These are phyloP conservation scores for Peromyscus nudipes DNA, from an alignment of 2,797 vertebrate genomes.

Conservation along the genomic window DNA sequence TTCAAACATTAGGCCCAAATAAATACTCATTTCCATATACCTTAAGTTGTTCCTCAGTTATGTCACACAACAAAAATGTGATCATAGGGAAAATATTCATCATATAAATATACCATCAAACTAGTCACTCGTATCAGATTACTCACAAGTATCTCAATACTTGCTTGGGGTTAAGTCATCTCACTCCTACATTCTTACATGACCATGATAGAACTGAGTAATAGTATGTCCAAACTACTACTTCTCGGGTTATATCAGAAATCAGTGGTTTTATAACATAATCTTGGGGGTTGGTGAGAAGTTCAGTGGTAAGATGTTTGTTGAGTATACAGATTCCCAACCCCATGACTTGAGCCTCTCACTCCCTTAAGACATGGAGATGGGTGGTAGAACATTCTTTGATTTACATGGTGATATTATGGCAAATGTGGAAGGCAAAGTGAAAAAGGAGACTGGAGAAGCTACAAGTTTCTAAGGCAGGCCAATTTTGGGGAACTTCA, in stretches of 20 bases:
- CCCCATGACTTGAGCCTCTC: not conserved
- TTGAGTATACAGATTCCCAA: not conserved
- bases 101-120: not conserved
- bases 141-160: not conserved
- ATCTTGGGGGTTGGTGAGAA: not conserved
- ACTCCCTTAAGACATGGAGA: not conserved
- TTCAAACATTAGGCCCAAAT: not conserved
- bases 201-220: not conserved
- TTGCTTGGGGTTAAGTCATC: not conserved
- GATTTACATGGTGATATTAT: not conserved
- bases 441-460: not conserved
- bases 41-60: not conserved
- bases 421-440: not conserved
- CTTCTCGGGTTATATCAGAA: not conserved
- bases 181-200: not conserved
- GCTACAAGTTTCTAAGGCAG: not conserved
- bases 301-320: not conserved
- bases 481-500: not conserved
- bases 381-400: not conserved
- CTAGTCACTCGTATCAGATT: not conserved
- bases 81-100: not conserved
- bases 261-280: conserved; percentile 10
- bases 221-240: not conserved
- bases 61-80: not conserved
- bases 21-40: not conserved